phyloP scores from a whole-genome alignment of 2,113 vertebrate genomes.

The Stercorarius parasiticus region DNA sequence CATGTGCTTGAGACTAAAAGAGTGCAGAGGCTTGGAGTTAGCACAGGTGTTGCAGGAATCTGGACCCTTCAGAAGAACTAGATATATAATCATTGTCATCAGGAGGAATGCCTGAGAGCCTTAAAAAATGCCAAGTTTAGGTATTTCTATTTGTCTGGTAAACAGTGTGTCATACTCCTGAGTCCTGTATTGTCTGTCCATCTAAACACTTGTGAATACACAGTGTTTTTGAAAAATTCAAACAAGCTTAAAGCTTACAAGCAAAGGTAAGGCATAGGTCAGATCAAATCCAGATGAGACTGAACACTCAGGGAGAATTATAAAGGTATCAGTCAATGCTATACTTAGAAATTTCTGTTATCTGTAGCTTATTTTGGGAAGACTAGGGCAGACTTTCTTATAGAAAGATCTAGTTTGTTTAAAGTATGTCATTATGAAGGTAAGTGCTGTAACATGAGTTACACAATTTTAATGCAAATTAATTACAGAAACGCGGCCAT shows the following conservation, averaged over 20 bases:
- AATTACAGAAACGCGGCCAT: background rate
- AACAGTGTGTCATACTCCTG: background rate
- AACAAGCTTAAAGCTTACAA: background rate
- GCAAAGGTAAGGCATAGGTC: background rate
- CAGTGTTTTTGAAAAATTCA: background rate
- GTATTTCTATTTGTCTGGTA: constrained; percentile 30
- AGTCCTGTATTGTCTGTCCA: background rate
- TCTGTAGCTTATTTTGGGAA: background rate
- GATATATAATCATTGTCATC: background rate
- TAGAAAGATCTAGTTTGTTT: background rate
- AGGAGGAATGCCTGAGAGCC: background rate
- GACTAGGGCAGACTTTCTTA: background rate
- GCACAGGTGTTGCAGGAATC: background rate
- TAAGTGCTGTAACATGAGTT: background rate
- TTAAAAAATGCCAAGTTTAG: constrained; percentile 35
- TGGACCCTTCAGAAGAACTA: background rate
- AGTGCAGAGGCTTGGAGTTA: background rate
- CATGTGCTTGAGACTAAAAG: background rate
- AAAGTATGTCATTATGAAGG: background rate
- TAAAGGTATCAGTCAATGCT: background rate
- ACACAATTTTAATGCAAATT: background rate
- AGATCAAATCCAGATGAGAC: background rate
- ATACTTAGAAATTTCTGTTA: background rate
- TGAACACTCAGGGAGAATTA: background rate
- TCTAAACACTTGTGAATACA: background rate